Evolutionary conservation across 2,888 invertebrate genomes (phyloP).

Genomic region (Liodrosophila aerea): DNA sequence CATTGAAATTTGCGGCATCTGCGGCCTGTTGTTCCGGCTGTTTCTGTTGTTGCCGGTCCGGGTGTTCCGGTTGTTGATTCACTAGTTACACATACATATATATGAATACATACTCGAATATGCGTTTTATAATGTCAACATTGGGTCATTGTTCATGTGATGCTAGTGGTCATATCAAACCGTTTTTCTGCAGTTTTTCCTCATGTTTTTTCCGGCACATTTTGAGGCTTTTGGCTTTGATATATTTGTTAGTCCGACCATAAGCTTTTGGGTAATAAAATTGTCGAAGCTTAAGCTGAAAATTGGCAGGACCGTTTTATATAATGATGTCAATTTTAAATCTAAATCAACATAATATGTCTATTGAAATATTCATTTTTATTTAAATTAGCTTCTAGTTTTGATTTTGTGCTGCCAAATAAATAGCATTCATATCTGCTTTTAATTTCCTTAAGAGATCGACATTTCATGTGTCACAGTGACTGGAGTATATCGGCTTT

Average conservation of each 20-base stretch:
- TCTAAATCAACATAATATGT: too few species aligned
- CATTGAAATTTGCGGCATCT: slow-evolving; percentile 72
- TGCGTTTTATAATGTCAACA: slow-evolving; percentile 76
- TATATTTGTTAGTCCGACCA: slow-evolving; percentile 69
- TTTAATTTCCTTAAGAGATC: slow-evolving; percentile 18
- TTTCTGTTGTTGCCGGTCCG: slow-evolving; percentile 34
- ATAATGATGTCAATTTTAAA: too few species aligned
- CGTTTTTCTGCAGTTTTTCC: slow-evolving; percentile 38
- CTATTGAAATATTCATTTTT: not conserved
- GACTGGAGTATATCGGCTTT: too few species aligned
- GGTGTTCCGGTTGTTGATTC: slow-evolving; percentile 57
- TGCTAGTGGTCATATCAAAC: slow-evolving; percentile 41
- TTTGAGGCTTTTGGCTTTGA: slow-evolving; percentile 65
- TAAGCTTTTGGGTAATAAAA: slow-evolving; percentile 62
- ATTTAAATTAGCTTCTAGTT: not conserved
- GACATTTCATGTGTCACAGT: not conserved
- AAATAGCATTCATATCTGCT: not conserved
- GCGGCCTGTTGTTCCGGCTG: slow-evolving; percentile 60
- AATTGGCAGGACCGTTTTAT: slow-evolving; percentile 40
- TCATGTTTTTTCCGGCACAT: slow-evolving; percentile 37
- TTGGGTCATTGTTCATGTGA: slow-evolving; percentile 67
- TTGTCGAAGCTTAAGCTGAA: slow-evolving; percentile 51
- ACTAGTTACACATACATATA: slow-evolving; percentile 53
- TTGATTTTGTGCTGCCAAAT: too few species aligned
- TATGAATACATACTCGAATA: slow-evolving; percentile 34